Evolutionary conservation across 1,140 invertebrate genomes (phyloP), one percentile per base, ranked within the genome.

Genomic region (Nasonia giraulti): DNA sequence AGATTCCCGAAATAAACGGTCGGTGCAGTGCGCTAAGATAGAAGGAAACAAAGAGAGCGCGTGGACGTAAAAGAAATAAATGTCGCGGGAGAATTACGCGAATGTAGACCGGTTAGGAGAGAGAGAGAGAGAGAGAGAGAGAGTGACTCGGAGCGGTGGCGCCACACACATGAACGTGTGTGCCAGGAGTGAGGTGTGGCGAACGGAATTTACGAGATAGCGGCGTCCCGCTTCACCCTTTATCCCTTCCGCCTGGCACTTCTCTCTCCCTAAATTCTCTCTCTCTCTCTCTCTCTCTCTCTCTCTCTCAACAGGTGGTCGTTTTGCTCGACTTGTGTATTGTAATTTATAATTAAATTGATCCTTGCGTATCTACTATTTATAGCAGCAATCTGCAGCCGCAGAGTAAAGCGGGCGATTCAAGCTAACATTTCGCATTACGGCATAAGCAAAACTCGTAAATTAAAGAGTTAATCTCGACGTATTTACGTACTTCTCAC

Each of bases 271-370:
- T 71, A 73, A 74, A 80, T 23, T 74, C 69, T 89, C 87, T 86
- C 88, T 40, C 37, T 40, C 90, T 44, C 40, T 44, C 90, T 87
- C 82, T 85, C 87, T 87, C 8, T 44, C 40, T 44, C 40, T 8
- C 40, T 44, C 8, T 44, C 40, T 44, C 88, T 91, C 92, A 93
- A 93, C 92, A 93, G 91, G 92, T 93, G 91, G 92, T 90, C 89
- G 91, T 91, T 92, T 91, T 89, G 87, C 90, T 89, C 89, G 89
- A 91, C 89, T 91, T 90, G 90, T 91, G 91, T 91, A 92, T 91
- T 90, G 90, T 91, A 91, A 92, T 92, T 91, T 91, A 92, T 92
- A 92, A 91, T 92, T 91, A 89, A 92, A 92, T 91, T 92, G 91
- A 93, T 92, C 90, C 92, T 3, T 37, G 89, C 90, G 83, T 87